Evolutionary conservation across 2,797 vertebrate species (phyloP).

Genomic region (Neostethus bicornis): DNA sequence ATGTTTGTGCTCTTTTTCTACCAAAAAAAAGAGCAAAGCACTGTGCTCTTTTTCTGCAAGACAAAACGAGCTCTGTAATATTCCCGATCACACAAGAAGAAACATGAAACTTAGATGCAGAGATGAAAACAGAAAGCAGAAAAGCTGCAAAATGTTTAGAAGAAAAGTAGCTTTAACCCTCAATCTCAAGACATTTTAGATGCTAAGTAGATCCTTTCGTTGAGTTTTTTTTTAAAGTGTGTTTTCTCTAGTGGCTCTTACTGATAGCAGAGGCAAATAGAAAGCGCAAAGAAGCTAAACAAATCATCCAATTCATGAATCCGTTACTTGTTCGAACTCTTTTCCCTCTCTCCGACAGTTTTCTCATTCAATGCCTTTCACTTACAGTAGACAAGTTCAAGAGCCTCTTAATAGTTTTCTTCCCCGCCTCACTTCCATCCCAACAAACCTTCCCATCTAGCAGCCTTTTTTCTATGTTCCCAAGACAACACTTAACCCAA

Average conservation of each 20-base stretch:
- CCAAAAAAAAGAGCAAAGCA: no score
- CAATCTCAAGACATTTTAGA: slow-evolving; percentile 52
- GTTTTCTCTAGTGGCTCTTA: slow-evolving; percentile 53
- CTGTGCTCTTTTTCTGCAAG: slow-evolving; percentile 15
- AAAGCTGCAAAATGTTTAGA: slow-evolving; percentile 29
- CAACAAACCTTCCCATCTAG: no score
- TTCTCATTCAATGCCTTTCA: slow-evolving; percentile 72
- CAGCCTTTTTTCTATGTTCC: slow-evolving; percentile 69
- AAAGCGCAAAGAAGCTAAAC: slow-evolving; percentile 64
- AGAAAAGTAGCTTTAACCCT: slow-evolving; percentile 57
- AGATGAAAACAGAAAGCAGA: slow-evolving; percentile 46
- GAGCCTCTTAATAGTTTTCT: slow-evolving; percentile 72
- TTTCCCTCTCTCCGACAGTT: slow-evolving; percentile 67
- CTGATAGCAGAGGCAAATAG: slow-evolving; percentile 52
- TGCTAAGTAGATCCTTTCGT: slow-evolving; percentile 32
- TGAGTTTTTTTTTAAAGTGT: slow-evolving; percentile 45
- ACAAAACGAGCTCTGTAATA: slow-evolving; percentile 71
- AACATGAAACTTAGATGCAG: slow-evolving; percentile 55
- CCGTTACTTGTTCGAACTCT: slow-evolving; percentile 63
- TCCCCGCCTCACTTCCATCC: slow-evolving; percentile 65
- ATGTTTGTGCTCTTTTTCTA: slow-evolving; percentile 63
- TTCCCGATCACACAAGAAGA: slow-evolving; percentile 70
- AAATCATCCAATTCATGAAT: slow-evolving; percentile 65
- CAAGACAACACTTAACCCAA: slow-evolving; percentile 78
- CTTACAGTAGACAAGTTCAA: slow-evolving; percentile 78